Conservation (phyloP, 2,113 vertebrate genomes). For the Sialia sialis region DNA sequence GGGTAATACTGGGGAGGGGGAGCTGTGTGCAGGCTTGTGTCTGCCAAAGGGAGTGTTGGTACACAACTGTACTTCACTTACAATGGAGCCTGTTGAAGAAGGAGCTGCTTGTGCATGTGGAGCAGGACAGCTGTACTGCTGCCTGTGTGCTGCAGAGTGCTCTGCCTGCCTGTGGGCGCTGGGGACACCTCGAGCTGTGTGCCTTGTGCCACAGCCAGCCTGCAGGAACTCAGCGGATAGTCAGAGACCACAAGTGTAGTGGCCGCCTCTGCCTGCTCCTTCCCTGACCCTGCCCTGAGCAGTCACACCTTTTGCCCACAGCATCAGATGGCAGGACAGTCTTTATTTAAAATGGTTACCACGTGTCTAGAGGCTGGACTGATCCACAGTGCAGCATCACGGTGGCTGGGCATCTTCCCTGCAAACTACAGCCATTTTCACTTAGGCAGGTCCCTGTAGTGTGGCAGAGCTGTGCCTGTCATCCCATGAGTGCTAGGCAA, state of each 20-base stretch:
- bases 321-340: neutral
- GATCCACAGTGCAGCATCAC: neutral
- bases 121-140: neutral
- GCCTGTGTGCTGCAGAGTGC: neutral
- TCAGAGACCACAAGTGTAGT: neutral
- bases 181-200: fast-evolving
- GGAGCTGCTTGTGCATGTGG: neutral
- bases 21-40: neutral
- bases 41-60: neutral
- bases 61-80: neutral
- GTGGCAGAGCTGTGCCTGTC: neutral
- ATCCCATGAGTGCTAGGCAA: neutral
- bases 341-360: neutral
- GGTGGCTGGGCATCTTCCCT: neutral
- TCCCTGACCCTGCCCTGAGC: neutral
- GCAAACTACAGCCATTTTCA: fast-evolving
- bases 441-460: neutral
- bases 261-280: neutral
- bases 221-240: fast-evolving
- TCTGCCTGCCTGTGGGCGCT: neutral
- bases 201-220: neutral
- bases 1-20: neutral
- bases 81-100: neutral
- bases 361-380: neutral
- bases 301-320: fast-evolving